Percentiles rank a stretch among this genome's conserved stretches.
Evolutionary conservation across 2,888 invertebrate genomes (phyloP).

Genomic region (Drosophila cracens): DNA sequence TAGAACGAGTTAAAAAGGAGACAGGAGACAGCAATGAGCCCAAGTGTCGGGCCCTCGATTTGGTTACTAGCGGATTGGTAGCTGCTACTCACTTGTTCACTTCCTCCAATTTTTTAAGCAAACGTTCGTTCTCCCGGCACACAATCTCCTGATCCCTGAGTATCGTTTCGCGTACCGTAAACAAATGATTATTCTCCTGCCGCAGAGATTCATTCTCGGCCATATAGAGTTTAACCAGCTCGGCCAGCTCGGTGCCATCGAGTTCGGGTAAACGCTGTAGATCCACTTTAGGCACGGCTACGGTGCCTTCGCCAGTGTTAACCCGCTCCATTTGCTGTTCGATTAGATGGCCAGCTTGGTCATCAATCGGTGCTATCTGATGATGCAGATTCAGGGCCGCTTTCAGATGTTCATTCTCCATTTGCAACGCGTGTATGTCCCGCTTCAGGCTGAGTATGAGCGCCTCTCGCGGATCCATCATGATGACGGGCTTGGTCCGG

Average conservation of each 20-base stretch:
- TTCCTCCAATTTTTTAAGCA: slow-evolving; percentile 94
- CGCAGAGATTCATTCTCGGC: slow-evolving; percentile 91
- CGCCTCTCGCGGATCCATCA: slow-evolving; percentile 97
- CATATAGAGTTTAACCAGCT: slow-evolving; percentile 94
- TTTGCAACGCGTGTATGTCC: slow-evolving; percentile 93
- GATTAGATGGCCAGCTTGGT: slow-evolving; percentile 58
- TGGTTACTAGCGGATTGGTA: not conserved
- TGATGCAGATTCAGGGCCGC: slow-evolving; percentile 90
- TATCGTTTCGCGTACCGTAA: slow-evolving; percentile 91
- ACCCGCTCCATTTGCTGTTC: slow-evolving; percentile 62
- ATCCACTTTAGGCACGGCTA: slow-evolving; percentile 87
- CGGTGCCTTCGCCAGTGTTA: slow-evolving; percentile 56
- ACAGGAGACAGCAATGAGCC: slow-evolving; percentile 80
- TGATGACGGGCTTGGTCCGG: slow-evolving; percentile 95
- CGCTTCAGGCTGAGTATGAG: slow-evolving; percentile 94
- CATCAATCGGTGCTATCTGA: slow-evolving; percentile 83
- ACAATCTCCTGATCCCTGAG: slow-evolving; percentile 95
- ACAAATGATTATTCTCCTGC: slow-evolving; percentile 94
- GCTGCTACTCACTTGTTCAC: slow-evolving; percentile 91
- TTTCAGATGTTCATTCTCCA: slow-evolving; percentile 94
- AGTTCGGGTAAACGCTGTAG: slow-evolving; percentile 90
- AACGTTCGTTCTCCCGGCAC: slow-evolving; percentile 94
- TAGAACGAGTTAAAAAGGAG: slow-evolving; percentile 69
- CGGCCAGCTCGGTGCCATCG: slow-evolving; percentile 92
- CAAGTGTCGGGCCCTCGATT: slow-evolving; percentile 36